Evolutionary conservation across 2,888 invertebrate species (phyloP), one percentile per base, ranked within the genome.

Genomic region (Leistus spinibarbis): DNA sequence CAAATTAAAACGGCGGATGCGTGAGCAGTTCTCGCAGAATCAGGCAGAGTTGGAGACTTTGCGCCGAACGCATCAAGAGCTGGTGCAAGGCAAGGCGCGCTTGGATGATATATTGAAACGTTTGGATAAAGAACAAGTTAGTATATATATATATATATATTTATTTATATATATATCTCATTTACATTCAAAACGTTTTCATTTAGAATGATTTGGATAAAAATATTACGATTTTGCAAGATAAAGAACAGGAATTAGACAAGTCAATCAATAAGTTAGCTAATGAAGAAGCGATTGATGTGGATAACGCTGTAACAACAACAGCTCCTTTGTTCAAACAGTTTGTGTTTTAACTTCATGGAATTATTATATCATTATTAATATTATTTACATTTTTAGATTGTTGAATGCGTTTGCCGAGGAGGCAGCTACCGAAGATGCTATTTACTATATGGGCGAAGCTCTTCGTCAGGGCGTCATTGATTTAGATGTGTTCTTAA

Each of bases 381-480:
- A 10, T 1, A 56, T 56, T 16, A 13, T 1, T 19, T 56, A 13
- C 5, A 76, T 79, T 86, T 86, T 1, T 81, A 95, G 95, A 84
- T 91, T 99, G 82, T 86, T 98, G 77, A 96, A 95, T 86, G 93
- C 97, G 60, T 98, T 96, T 88, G 97, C 97, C 67, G 98, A 99
- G 86, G 99, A 99, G 88, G 97, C 98, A 77, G 98, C 99, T 16
- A 91, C 96, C 69, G 99, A 99, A 88, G 99, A 99, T 89, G 96
- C 98, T 77, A 97, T 99, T 83, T 99, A 99, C 85, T 98, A 97
- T 84, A 92, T 99, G 86, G 98, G 98, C 7, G 97, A 98, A 87
- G 98, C 97, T 9, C 86, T 99, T 77, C 90, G 97, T 78, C 93
- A 95, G 80, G 93, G 95, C 77, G 95, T 96, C 5, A 95, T 99